phyloP scores from a whole-genome alignment of 2,797 vertebrate genomes.

The Ispidina picta region DNA sequence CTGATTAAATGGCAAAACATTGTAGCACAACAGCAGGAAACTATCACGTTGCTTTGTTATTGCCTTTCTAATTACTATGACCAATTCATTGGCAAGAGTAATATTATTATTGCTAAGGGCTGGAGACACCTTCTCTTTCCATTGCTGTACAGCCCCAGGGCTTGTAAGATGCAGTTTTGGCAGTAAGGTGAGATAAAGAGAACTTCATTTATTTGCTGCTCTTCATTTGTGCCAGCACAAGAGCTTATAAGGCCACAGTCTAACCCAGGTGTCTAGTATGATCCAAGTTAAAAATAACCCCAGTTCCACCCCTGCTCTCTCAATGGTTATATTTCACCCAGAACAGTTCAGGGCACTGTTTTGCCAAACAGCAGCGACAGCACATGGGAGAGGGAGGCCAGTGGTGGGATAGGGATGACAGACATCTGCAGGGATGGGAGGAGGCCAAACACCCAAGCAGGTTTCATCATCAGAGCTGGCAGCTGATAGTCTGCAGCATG shows the following conservation, averaged over 20 bases:
- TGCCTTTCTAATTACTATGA: constrained; percentile 49
- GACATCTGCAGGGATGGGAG: no score
- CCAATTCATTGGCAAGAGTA: constrained; percentile 29
- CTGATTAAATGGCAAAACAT: constrained; percentile 6
- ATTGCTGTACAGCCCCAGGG: background rate
- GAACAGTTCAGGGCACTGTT: background rate
- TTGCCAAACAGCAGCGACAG: background rate
- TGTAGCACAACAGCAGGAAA: background rate
- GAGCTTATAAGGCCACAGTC: background rate
- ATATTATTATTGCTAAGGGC: background rate
- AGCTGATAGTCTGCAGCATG: background rate
- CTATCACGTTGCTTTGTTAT: background rate
- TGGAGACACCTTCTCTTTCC: constrained; percentile 3
- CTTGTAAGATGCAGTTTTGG: background rate
- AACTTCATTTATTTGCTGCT: constrained; percentile 16
- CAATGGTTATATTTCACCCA: background rate
- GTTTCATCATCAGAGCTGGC: background rate
- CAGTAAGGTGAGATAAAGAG: constrained; percentile 28
- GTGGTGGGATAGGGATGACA: background rate
- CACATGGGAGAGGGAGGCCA: background rate
- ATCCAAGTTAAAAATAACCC: constrained; percentile 5
- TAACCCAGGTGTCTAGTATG: background rate
- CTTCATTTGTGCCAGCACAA: background rate
- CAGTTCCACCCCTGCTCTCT: background rate
- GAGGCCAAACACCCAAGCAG: background rate